phyloP scores from a whole-genome alignment of 2,888 invertebrate genomes.

The Drosophila ezoana region DNA sequence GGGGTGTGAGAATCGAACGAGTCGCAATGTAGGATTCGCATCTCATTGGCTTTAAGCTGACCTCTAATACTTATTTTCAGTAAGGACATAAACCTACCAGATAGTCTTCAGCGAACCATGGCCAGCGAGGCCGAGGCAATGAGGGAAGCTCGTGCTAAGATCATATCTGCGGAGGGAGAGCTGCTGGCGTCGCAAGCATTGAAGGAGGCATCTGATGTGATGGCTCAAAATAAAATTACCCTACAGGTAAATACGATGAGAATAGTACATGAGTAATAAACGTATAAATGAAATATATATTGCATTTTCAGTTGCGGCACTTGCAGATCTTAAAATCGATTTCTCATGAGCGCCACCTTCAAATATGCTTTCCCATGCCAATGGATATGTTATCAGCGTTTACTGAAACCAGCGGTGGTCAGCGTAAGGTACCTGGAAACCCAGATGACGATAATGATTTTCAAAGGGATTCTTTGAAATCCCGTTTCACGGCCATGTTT shows the following conservation, averaged over 20 bases:
- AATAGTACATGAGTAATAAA: background rate
- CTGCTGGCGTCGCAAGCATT: slow-evolving; percentile 67
- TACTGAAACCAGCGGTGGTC: background rate
- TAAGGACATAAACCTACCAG: slow-evolving; percentile 74
- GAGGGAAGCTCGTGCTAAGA: slow-evolving; percentile 78
- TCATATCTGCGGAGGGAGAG: slow-evolving; percentile 80
- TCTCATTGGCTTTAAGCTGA: fast-evolving
- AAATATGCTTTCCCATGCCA: slow-evolving; percentile 75
- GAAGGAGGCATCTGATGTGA: slow-evolving; percentile 79
- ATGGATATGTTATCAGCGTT: slow-evolving; percentile 65
- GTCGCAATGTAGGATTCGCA: slow-evolving; percentile 87
- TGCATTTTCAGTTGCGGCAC: slow-evolving; percentile 63
- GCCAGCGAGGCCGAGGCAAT: slow-evolving; percentile 80
- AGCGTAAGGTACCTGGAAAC: background rate
- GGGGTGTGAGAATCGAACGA: slow-evolving; percentile 96
- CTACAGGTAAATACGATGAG: slow-evolving; percentile 59
- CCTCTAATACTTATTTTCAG: slow-evolving; percentile 31
- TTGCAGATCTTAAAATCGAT: slow-evolving; percentile 73
- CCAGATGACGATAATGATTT: too few species aligned
- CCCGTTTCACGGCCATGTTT: background rate
- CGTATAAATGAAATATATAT: background rate
- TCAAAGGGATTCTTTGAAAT: fast-evolving
- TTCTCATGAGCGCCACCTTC: slow-evolving; percentile 64
- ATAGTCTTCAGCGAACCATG: slow-evolving; percentile 69
- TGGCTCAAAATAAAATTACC: slow-evolving; percentile 71